Evolutionary conservation across 2,113 vertebrate genomes (phyloP), one percentile per base, ranked within the genome.

Genomic region (Entomyzon cyanotis): DNA sequence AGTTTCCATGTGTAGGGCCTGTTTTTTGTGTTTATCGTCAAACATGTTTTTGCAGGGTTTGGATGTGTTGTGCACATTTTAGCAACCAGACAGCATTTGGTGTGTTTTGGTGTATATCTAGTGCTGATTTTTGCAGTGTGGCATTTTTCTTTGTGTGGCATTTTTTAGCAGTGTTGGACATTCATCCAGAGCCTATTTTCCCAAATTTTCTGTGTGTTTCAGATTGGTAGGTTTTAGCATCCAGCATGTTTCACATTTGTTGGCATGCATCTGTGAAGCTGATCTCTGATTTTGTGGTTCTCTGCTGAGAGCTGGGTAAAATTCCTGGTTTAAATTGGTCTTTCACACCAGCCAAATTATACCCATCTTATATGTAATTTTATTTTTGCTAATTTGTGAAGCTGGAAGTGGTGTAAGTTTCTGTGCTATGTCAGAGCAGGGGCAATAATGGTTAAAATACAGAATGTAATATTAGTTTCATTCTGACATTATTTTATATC

Each of bases 21-120:
- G 47, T 10, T 41, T 77, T 67, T 23, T 20, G 0, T 69, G 8
- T 53, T 87, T 63, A 9, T 23, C 70, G 22, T 35, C 22, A 24
- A 17, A 6, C 2, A 9, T 44, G 14, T 6, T 28, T 74, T 65
- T 84, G 44, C 13, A 35, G 30, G 17, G 42, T 62, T 63, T 44
- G 47, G 10, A 15, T 28, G 25, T 35, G 5, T 62, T 88, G 22
- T 39, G 46, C 15, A 4, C 0, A 0, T 58, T 74, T 69, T 53
- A 58, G 18, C 28, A 75, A 22, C 28, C 52, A 39, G 65, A 7
- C 46, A 58, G 12, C 5, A 30, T 53, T 70, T 79, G 5, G 15
- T 78, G 37, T 39, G 15, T 44, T 84, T 85, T 91, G 24, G 8
- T 69, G 19, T 8, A 7, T 28, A 31, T 58, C 21, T 65, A 20